Conservation (phyloP, 1,140 invertebrate species). For the Melanaphis sacchari region DNA sequence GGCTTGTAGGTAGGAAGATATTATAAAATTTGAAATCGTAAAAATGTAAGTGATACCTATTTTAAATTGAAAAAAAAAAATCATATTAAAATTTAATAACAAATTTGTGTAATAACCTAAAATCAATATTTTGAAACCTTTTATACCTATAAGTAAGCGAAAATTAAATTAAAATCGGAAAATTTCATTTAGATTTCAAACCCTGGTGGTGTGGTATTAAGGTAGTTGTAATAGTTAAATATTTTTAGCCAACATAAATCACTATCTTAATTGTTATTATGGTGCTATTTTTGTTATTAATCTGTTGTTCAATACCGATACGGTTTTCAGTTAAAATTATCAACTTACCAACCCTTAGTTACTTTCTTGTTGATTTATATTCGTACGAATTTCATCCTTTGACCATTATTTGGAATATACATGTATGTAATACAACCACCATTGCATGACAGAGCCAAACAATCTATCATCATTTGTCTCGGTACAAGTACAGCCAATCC, state of each 20-base stretch:
- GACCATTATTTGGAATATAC: no score
- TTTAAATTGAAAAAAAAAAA: not conserved
- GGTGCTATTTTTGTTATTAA: not conserved
- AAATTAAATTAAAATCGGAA: not conserved
- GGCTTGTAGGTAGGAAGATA: not conserved
- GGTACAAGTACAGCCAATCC: not conserved
- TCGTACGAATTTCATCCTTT: not conserved
- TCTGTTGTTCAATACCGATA: not conserved
- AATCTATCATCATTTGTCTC: not conserved
- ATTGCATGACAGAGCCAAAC: not conserved
- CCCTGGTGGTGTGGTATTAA: not conserved
- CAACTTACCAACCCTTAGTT: not conserved
- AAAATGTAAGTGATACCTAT: not conserved
- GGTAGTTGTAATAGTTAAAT: not conserved
- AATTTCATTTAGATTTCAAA: not conserved
- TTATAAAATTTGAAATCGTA: not conserved
- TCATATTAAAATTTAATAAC: no score
- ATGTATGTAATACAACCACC: not conserved
- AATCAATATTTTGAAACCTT: no score
- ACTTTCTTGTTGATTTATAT: not conserved
- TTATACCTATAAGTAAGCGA: not conserved
- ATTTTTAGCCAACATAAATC: not conserved
- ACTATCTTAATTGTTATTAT: not conserved
- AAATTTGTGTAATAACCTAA: no score
- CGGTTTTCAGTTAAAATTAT: not conserved